A percentile compares a stretch with the other conserved stretches of the same genome.
These are phyloP conservation scores for Paragorgia papillata DNA, from an alignment of 92 coral and sea anemone species.

Conservation along the genomic window DNA sequence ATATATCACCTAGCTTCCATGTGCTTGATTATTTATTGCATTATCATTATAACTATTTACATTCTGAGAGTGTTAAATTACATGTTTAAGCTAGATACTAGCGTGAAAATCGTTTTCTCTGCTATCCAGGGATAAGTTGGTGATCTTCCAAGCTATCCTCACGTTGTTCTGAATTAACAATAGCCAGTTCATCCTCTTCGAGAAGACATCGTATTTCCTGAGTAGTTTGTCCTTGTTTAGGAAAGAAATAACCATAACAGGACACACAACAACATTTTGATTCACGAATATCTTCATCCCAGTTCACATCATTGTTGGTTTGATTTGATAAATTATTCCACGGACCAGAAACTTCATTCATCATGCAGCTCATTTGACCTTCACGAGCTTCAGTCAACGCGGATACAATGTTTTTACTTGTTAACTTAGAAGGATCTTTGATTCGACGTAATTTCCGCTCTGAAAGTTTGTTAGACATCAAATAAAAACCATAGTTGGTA, in stretches of 20 bases:
- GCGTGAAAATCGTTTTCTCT: no score
- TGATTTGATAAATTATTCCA: neutral
- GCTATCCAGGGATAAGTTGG: neutral
- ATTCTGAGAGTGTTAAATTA: no score
- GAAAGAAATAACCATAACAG: conserved; percentile 61
- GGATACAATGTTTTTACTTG: conserved; percentile 39
- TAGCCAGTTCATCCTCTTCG: conserved; percentile 43
- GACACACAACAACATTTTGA: conserved; percentile 61
- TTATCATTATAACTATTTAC: no score
- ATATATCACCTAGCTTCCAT: no score
- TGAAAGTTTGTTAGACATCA: conserved; percentile 2
- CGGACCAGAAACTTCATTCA: conserved; percentile 54
- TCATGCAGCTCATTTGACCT: conserved; percentile 58
- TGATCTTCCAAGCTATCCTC: neutral
- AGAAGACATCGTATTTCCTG: conserved; percentile 74
- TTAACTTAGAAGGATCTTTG: conserved; percentile 27
- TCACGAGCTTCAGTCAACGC: conserved; percentile 57
- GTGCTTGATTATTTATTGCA: no score
- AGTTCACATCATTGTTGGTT: neutral
- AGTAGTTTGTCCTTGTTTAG: conserved; percentile 72
- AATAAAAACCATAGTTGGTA: neutral
- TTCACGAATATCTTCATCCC: conserved; percentile 48
- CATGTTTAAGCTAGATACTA: no score
- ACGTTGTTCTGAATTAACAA: conserved; percentile 6
- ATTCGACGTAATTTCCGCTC: conserved; percentile 24